These are phyloP conservation scores for Nyctibius grandis DNA, from an alignment of 2,797 vertebrate genomes.

Conservation along the genomic window DNA sequence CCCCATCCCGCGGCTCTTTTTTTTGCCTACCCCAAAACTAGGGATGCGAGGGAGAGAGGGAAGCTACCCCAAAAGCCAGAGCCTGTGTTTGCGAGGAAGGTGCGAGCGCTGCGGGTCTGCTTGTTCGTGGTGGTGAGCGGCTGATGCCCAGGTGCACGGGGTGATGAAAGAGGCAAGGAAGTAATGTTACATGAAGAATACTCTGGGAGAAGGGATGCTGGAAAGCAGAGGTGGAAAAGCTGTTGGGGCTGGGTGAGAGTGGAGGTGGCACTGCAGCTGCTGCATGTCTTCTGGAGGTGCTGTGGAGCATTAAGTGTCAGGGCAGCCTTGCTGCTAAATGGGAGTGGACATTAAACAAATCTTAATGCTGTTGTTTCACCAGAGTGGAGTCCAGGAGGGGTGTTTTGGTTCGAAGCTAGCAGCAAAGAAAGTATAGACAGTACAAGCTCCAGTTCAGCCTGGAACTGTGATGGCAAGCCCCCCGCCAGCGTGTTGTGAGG, in stretches of 20 bases:
- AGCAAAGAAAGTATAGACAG: background rate
- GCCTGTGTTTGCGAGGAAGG: background rate
- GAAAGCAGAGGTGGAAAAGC: background rate
- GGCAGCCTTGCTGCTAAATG: background rate
- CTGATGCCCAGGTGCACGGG: background rate
- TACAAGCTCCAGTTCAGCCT: background rate
- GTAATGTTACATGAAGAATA: background rate
- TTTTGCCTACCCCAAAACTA: background rate
- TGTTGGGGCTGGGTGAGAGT: background rate
- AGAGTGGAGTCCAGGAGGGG: background rate
- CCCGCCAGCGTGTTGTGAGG: fast-evolving
- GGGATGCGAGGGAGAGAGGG: background rate
- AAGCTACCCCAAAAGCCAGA: background rate
- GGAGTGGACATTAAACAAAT: background rate
- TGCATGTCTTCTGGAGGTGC: background rate
- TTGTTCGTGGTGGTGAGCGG: background rate
- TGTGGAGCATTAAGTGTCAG: background rate
- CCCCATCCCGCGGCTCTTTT: background rate
- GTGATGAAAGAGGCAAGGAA: background rate
- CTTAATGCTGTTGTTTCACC: background rate
- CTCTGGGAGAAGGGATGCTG: background rate
- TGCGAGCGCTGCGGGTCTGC: fast-evolving
- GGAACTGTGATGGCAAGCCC: fast-evolving
- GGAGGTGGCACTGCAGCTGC: background rate
- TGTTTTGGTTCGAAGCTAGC: background rate